phyloP scores from a whole-genome alignment of 2,113 vertebrate species.

The Himantopus leucocephalus region DNA sequence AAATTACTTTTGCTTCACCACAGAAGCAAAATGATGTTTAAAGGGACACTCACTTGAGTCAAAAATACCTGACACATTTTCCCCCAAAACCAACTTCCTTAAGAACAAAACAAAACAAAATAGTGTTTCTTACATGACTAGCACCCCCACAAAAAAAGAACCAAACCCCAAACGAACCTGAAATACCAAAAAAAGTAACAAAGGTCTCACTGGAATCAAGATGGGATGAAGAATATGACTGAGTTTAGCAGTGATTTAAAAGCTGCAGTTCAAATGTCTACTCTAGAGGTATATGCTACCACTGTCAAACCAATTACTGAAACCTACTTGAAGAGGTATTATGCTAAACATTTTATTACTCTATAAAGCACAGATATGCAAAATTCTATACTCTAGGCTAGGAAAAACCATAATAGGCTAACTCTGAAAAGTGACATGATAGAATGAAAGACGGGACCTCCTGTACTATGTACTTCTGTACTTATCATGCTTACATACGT shows the following conservation, averaged over 20 bases:
- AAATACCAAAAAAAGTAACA: not conserved
- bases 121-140: not conserved
- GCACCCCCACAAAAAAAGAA: fast-evolving
- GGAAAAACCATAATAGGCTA: not conserved
- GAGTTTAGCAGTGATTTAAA: not conserved
- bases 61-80: not conserved
- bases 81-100: not conserved
- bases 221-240: not conserved
- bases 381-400: not conserved
- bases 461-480: not conserved
- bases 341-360: not conserved
- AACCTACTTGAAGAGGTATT: not conserved
- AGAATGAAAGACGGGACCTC: not conserved
- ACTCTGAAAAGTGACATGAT: not conserved
- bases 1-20: not conserved
- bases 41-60: not conserved
- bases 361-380: not conserved
- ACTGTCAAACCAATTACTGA: not conserved
- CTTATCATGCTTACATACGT: not conserved
- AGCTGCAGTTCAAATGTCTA: not conserved
- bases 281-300: not conserved
- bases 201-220: not conserved
- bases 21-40: not conserved
- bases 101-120: not conserved
- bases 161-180: not conserved